Evolutionary conservation across 2,888 invertebrate genomes (phyloP).

Genomic region (Brassicogethes aeneus): DNA sequence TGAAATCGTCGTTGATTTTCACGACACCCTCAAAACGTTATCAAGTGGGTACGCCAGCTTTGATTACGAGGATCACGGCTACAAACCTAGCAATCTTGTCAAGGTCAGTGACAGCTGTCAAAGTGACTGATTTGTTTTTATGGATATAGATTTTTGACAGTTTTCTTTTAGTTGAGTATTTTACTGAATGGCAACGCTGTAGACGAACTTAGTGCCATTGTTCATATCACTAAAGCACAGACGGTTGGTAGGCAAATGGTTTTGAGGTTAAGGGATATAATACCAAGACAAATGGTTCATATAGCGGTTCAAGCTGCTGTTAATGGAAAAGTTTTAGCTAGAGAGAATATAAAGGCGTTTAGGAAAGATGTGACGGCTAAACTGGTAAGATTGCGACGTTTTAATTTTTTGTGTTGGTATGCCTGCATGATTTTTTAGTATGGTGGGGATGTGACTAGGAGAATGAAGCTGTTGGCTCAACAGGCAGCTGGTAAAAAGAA

Average conservation of each 20-base stretch:
- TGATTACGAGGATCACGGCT: slow-evolving; percentile 86
- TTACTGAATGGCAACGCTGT: slow-evolving; percentile 70
- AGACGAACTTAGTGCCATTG: slow-evolving; percentile 78
- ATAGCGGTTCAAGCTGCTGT: slow-evolving; percentile 81
- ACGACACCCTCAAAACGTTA: slow-evolving; percentile 79
- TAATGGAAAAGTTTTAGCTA: slow-evolving; percentile 67
- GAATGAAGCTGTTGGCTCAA: slow-evolving; percentile 78
- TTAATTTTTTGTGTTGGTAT: background rate
- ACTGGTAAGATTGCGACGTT: slow-evolving; percentile 53
- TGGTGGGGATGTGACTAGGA: slow-evolving; percentile 85
- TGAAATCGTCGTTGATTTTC: slow-evolving; percentile 93
- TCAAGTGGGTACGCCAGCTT: slow-evolving; percentile 95
- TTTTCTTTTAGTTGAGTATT: slow-evolving; percentile 55
- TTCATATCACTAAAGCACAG: slow-evolving; percentile 61
- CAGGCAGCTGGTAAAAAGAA: slow-evolving; percentile 93
- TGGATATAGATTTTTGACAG: background rate
- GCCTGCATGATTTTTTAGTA: slow-evolving; percentile 50
- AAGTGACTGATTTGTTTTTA: too few species aligned
- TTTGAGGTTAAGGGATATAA: slow-evolving; percentile 67
- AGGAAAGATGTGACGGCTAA: slow-evolving; percentile 92
- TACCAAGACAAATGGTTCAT: slow-evolving; percentile 83
- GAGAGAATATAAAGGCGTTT: slow-evolving; percentile 79
- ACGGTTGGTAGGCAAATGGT: slow-evolving; percentile 60
- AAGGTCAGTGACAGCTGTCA: too few species aligned
- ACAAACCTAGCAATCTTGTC: slow-evolving; percentile 64